Evolutionary conservation across 1,140 invertebrate genomes (phyloP), one percentile per base, ranked within the genome.

Genomic region (Caenorhabditis tropicalis): DNA sequence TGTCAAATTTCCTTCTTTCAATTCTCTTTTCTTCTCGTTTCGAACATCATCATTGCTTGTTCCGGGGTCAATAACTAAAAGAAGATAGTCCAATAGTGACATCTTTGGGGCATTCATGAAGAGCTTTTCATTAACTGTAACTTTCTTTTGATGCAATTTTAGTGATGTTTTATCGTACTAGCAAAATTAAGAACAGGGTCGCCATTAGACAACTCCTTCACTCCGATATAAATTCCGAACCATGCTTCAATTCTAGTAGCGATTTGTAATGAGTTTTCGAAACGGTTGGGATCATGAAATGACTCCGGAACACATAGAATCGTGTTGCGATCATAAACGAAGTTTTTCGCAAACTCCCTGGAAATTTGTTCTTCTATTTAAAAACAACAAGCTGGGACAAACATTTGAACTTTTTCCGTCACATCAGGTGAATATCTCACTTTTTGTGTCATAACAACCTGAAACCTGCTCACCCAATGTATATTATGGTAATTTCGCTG

Each of bases 171-270:
- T n/a, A 19, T 65, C 65, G n/a, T 31, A 74, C 65, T 74, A n/a
- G 36, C 65, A 74, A 74, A 74, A 43, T 74, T 74, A 15, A 43
- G 36, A n/a, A 43, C 65, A 2, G 65, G 65, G 6, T 46, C 65
- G 6, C 65, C 65, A 24, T 74, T 36, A n/a, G 24, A 74, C 5
- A 74, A 21, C 10, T 74, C 65, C 15, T 74, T 74, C 1, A 74
- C n/a, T 10, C 29, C 65, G 19, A 74, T 74, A 24, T 74, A 74
- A 43, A 74, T 74, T 46, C 65, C 65, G 15, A 74, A 43, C 65
- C 65, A 74, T 12, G 65, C 16, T 46, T 74, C 65, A 15, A 74
- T 74, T 43, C 65, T n/a, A 24, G 65, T 33, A 12, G 65, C 65
- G 19, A 74, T 46, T 74, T 74, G 36, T 5, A 74, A 21, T 24